Conservation (phyloP, 2,888 invertebrate species). For the Pediacus dermestoides region DNA sequence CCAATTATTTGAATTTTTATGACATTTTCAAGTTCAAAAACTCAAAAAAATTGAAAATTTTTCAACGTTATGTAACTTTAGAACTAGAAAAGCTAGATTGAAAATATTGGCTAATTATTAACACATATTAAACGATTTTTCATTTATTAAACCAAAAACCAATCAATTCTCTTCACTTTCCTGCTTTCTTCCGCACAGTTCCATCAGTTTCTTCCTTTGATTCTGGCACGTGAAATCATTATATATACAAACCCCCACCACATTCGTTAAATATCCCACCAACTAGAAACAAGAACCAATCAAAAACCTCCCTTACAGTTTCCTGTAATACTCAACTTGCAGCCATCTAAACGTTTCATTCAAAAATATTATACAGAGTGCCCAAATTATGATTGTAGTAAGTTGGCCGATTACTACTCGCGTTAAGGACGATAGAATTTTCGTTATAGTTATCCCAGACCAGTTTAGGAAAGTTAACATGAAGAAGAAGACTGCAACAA, state of each 20-base stretch:
- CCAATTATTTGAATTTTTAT: too few relatives aligned
- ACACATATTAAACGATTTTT: too few relatives aligned
- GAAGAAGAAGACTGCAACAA: too few relatives aligned
- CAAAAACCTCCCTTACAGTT: not conserved
- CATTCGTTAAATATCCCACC: slow-evolving; percentile 71
- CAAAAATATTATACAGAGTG: slow-evolving; percentile 66
- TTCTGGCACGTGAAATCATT: slow-evolving; percentile 56
- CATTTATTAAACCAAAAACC: too few relatives aligned
- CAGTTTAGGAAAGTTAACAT: slow-evolving; percentile 80
- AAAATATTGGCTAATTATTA: too few relatives aligned
- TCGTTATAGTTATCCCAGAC: slow-evolving; percentile 69
- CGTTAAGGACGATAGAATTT: slow-evolving; percentile 80
- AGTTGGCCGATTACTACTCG: slow-evolving; percentile 41
- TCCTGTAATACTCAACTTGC: slow-evolving; percentile 52
- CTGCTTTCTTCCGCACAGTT: too few relatives aligned
- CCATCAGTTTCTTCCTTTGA: too few relatives aligned
- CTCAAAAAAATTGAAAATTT: too few relatives aligned
- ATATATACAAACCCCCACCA: slow-evolving; percentile 81
- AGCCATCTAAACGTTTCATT: slow-evolving; percentile 80
- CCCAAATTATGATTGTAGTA: slow-evolving; percentile 88
- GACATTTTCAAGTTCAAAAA: too few relatives aligned
- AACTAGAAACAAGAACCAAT: slow-evolving; percentile 31
- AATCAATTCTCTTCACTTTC: too few relatives aligned
- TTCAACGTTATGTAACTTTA: too few relatives aligned
- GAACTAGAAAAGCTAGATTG: too few relatives aligned